Evolutionary conservation across 2,797 vertebrate species (phyloP), one percentile per base, ranked within the genome.

Genomic region (Mus spretus): DNA sequence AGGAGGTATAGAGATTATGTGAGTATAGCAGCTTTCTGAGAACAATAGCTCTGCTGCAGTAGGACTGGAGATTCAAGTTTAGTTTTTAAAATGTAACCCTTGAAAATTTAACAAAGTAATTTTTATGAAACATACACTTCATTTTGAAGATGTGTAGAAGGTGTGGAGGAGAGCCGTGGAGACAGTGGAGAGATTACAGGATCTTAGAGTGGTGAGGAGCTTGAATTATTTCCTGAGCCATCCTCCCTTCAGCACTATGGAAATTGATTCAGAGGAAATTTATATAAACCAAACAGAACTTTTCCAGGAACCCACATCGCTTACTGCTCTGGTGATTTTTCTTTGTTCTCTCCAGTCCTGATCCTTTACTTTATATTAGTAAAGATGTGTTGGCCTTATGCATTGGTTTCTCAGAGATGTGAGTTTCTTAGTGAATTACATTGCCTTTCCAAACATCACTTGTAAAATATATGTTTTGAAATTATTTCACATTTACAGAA

Each of bases 1-100:
- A 40, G 98, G 98, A 94, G 98, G 97, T 93, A 96, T 98, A 14
- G 98, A 98, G 92, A 98, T 99, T 97, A 98, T 99, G 99, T 99
- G 98, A 96, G 99, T 99, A 97, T 47, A 2, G 2, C 3, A 31
- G 20, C 40, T 89, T 79, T 83, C 37, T 70, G 70, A 89, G 24
- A 40, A 72, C 72, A 34, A 72, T 75, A 15, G 63, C 92, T 70
- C 92, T 95, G 72, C 89, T 95, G 94, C 40, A 89, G 0, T 94
- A 91, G 89, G 26, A 78, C 65, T 88, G 31, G 47, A 70, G 79
- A 81, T 94, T 94, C 65, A 77, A 1, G 47, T 78, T 91, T 93
- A 79, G 61, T 92, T 44, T 63, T 61, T 88, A 82, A 92, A 89
- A 10, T 75, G 59, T 88, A 67, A 80, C 72, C 26, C 85, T 97